Base-by-base conservation (phyloP, 2,797 vertebrate species). In the Rhinella marina region DNA sequence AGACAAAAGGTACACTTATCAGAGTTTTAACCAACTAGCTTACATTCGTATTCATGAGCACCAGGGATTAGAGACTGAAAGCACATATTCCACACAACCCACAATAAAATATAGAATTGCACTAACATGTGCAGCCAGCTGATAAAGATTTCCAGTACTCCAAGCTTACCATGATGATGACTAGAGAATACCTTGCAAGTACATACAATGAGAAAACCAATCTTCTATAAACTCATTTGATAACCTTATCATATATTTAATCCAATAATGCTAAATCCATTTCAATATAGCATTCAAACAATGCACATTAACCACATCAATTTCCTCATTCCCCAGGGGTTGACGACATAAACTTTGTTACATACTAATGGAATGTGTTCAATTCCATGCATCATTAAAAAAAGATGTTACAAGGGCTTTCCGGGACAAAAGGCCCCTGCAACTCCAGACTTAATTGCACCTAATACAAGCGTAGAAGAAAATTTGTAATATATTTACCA, bases 151-250 rank as follows among this genome's bases (percentile, higher is more conserved):
- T 66, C 80, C 61, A 66, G 61, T 16, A 25, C 32, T 64, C 17
- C 32, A 29, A 82, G 80, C 80, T 64, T 82, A 82, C 61, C 41
- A 52, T 66, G 61, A 16, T 10, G 80, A 64, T 16, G 41, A 75
- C 41, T 50, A n/a, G 21, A 75, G 72, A 50, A 82, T 64, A 82
- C 80, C 80, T 82, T 66, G 59, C 41, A 66, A 66, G 61, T 64
- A 7, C 52, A 25, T 50, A 66, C 61, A 64, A 82, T 48, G 61
- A n/a, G 61, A 50, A 66, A 82, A 66, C 61, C 61, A 66, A 82
- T 82, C 80, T 82, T 82, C n/a, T 66, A 82, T 82, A 82, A 66
- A 23, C 61, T 66, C 32, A 82, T 82, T 82, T 64, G 59, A 25
- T 82, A 64, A 82, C 41, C 32, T 66, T 82, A 82, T 82, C 61